These are phyloP conservation scores for Halichondria panicea DNA, from an alignment of 37 sponge, comb jelly and placozoan species.

Conservation along the genomic window DNA sequence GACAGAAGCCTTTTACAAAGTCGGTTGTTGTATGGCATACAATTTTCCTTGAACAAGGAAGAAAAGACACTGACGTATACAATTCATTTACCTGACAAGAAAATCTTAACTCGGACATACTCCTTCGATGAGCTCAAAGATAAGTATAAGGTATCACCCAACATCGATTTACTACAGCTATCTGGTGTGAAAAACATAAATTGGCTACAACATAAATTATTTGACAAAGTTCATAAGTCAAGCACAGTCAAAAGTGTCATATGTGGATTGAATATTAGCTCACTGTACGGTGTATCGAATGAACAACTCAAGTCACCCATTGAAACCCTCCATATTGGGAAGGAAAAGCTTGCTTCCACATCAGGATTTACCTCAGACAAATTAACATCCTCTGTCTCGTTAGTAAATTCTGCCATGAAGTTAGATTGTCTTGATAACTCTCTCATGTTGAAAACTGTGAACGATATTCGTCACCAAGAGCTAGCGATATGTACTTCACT, in stretches of 20 bases:
- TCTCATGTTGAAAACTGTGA: conserved; percentile 16
- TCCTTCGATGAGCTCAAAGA: too few species aligned
- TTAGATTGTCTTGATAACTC: neutral
- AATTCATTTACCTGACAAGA: too few species aligned
- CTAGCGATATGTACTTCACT: conserved; percentile 33
- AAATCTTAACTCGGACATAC: too few species aligned
- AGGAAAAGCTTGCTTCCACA: neutral
- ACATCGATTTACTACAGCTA: too few species aligned
- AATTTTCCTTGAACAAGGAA: too few species aligned
- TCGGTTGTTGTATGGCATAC: too few species aligned
- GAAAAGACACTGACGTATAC: too few species aligned
- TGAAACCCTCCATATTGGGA: neutral
- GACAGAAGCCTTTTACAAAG: too few species aligned
- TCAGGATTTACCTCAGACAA: neutral
- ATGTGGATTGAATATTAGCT: neutral
- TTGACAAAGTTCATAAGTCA: too few species aligned
- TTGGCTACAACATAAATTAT: neutral
- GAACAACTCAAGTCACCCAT: neutral
- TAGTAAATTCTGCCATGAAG: neutral
- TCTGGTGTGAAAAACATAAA: too few species aligned
- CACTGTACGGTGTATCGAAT: neutral
- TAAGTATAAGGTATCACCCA: too few species aligned
- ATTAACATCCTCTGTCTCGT: neutral
- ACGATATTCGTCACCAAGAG: conserved; percentile 9
- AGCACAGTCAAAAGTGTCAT: neutral